These are phyloP conservation scores for Euspilapteryx auroguttella DNA, from an alignment of 2,888 invertebrate species.

Conservation along the genomic window DNA sequence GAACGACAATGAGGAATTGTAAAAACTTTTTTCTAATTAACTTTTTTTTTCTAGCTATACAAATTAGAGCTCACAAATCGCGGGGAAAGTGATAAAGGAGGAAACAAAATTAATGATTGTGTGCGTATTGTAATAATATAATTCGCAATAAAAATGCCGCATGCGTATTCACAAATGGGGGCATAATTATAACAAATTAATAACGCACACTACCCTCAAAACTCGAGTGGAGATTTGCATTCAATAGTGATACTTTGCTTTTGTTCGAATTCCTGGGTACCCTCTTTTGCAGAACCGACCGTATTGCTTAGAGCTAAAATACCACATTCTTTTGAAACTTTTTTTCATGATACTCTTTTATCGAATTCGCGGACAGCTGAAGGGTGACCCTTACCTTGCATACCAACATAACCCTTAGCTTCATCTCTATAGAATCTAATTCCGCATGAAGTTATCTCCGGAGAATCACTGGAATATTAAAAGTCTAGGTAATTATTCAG, in stretches of 20 bases:
- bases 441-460: conserved; percentile 10
- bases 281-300: conserved; percentile 11
- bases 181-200: conserved; percentile 60
- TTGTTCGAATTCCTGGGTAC: conserved; percentile 36
- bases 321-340: conserved; percentile 9
- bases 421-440: conserved; percentile 14
- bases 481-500: conserved; percentile 62
- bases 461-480: conserved; percentile 59
- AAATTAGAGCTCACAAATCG: conserved; percentile 28
- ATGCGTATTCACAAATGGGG: conserved; percentile 50
- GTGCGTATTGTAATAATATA: no score
- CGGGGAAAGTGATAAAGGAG: conserved; percentile 25
- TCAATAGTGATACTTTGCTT: conserved; percentile 42
- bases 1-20: conserved; percentile 21
- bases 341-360: conserved; percentile 16
- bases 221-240: conserved; percentile 59
- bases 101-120: conserved; percentile 60
- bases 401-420: conserved; percentile 20
- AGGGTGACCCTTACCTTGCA: conserved; percentile 37
- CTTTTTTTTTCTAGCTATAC: conserved; percentile 21
- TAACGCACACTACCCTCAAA: conserved; percentile 57
- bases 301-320: conserved; percentile 5
- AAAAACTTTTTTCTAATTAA: conserved; percentile 28
- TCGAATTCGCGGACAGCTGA: conserved; percentile 15
- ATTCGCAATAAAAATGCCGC: conserved; percentile 62